Evolutionary conservation across 1,140 invertebrate genomes (phyloP).

Genomic region (Oppia nitens): DNA sequence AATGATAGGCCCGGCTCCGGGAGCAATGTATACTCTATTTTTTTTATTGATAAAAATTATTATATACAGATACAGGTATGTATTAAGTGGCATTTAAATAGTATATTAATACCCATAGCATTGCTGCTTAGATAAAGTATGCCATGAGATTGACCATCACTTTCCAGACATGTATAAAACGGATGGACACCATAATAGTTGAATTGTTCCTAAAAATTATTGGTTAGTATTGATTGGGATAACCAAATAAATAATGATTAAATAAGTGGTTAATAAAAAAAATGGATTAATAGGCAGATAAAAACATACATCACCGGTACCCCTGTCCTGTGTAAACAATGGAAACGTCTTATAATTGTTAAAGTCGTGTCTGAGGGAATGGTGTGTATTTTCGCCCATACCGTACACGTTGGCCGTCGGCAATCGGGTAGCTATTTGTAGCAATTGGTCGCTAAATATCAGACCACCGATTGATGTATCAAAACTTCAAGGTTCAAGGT

Average conservation of each 20-base stretch:
- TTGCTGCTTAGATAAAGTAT: conserved; percentile 40
- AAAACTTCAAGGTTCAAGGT: conserved; percentile 15
- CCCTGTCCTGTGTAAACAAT: conserved; percentile 33
- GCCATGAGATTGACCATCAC: conserved; percentile 41
- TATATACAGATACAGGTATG: conserved; percentile 40
- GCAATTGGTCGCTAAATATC: conserved; percentile 24
- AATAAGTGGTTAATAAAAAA: too few relatives aligned
- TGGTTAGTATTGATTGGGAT: too few relatives aligned
- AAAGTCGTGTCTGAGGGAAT: conserved; percentile 23
- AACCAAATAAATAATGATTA: too few relatives aligned
- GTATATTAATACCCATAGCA: conserved; percentile 11
- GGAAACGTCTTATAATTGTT: conserved; percentile 28
- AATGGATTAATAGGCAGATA: too few relatives aligned
- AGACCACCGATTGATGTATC: conserved; percentile 19
- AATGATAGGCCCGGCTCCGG: conserved; percentile 59
- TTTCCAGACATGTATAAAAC: conserved; percentile 54
- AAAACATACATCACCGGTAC: conserved; percentile 24
- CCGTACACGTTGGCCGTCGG: too few relatives aligned
- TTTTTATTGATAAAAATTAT: conserved; percentile 23
- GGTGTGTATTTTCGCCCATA: conserved; percentile 31
- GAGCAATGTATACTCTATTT: conserved; percentile 6
- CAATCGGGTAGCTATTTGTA: conserved; percentile 32
- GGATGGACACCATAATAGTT: conserved; percentile 70
- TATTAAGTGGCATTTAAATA: too few relatives aligned
- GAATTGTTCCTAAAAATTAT: too few relatives aligned